A percentile compares a stretch with the other conserved stretches of the same genome.
These are phyloP conservation scores for Miniopterus natalensis DNA, from an alignment of 2,113 vertebrate species.

Conservation along the genomic window DNA sequence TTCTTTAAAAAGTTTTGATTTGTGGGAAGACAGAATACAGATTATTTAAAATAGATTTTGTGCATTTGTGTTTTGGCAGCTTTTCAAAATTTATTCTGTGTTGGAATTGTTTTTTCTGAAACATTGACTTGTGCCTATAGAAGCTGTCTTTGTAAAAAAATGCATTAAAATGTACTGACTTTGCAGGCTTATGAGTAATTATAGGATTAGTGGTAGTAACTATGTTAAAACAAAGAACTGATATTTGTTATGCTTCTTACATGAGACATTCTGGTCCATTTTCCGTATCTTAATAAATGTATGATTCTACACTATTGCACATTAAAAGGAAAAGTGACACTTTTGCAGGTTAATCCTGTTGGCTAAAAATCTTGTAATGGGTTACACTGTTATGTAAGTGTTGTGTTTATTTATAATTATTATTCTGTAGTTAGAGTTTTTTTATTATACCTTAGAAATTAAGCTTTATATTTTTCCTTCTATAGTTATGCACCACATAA, in stretches of 20 bases:
- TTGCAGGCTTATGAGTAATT: not conserved
- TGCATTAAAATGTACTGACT: not conserved
- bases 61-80: not conserved
- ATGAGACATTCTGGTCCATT: not conserved
- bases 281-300: not conserved
- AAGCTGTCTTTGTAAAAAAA: not conserved
- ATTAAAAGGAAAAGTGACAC: not conserved
- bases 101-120: not conserved
- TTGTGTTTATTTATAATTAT: not conserved
- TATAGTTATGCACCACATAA: not conserved
- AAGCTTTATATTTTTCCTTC: not conserved
- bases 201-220: not conserved
- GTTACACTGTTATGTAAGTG: not conserved
- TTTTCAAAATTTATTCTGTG: not conserved
- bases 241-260: not conserved
- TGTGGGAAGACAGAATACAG: not conserved
- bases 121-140: not conserved
- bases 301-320: not conserved
- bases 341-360: not conserved
- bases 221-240: conserved; percentile 12
- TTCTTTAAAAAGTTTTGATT: not conserved
- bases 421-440: not conserved
- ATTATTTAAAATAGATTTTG: not conserved
- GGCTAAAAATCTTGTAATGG: not conserved
- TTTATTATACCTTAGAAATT: not conserved